Base-by-base conservation (phyloP, 2,888 invertebrate genomes). In the Plagodis dolabraria region DNA sequence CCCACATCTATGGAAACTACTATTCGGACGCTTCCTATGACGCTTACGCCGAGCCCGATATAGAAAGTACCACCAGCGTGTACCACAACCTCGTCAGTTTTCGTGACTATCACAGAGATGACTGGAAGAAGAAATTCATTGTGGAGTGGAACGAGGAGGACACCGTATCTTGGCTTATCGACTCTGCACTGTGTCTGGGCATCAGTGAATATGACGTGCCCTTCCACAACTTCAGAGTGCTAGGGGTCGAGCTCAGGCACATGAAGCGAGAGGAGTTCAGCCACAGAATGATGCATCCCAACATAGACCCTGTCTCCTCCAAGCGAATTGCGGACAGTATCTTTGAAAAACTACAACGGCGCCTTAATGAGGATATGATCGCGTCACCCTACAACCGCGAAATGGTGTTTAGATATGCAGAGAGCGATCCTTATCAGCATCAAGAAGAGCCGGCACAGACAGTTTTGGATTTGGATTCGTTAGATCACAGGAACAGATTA, bases 71-170 rank as follows among this genome's bases (percentile, higher is more conserved):
- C 47, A 76, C 79, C 63, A 85, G 76, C 63, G 87, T 89, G 9
- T 92, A 92, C 81, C 89, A 89, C 80, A 88, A 80, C 71, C 82
- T 92, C 62, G 83, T 89, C 71, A 83, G 73, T 75, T 78, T 82
- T 67, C 77, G 87, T 50, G 87, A 87, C 65, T 85, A 85, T 72
- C 80, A 79, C 61, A 77, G 84, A 38, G 90, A 90, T 35, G 93
- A 92, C 46, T 94, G 94, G 94, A 87, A 87, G 61, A 85, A 84
- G 71, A 94, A 94, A 72, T 84, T 87, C 47, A 83, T 94, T 40
- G 78, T 80, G 63, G 86, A 92, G 11, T 95, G 95, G 95, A 92
- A 79, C 65, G 91, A 92, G 57, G 92, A 92, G 10, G 95, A 95
- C 75, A 93, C 94, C 44, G 85, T 93, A 56, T 89, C 93, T 63